Conservation (phyloP, 2,113 vertebrate genomes). For the Elgaria multicarinata region DNA sequence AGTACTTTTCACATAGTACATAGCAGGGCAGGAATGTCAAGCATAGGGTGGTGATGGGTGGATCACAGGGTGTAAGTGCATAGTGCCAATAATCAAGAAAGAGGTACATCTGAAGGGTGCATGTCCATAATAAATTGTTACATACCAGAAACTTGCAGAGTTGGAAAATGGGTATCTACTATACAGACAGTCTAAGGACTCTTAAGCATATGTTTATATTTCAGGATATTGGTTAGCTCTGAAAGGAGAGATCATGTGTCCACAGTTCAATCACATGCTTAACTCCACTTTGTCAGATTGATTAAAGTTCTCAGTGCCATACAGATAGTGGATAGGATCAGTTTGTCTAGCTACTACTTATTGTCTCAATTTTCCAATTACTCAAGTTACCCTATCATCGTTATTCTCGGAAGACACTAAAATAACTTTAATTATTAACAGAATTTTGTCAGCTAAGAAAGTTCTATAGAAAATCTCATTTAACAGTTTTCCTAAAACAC, state of each 20-base stretch:
- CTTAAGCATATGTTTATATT: background rate
- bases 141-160: background rate
- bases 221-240: background rate
- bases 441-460: background rate
- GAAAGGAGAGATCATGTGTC: background rate
- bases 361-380: slow-evolving; percentile 10
- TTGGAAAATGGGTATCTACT: background rate
- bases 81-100: background rate
- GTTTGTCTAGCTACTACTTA: slow-evolving; percentile 3
- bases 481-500: background rate
- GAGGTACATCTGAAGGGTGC: background rate
- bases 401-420: background rate
- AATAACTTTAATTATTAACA: slow-evolving; percentile 25
- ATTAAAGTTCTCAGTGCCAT: background rate
- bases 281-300: slow-evolving; percentile 5
- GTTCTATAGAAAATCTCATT: background rate
- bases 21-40: no score
- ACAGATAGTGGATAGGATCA: background rate
- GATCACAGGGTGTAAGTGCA: no score
- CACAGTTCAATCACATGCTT: background rate
- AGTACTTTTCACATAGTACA: no score
- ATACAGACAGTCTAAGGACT: background rate
- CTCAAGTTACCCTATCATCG: background rate
- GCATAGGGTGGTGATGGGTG: no score
- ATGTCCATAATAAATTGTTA: background rate